These are phyloP conservation scores for Ceramica pisi DNA, from an alignment of 2,888 invertebrate genomes.

Conservation along the genomic window DNA sequence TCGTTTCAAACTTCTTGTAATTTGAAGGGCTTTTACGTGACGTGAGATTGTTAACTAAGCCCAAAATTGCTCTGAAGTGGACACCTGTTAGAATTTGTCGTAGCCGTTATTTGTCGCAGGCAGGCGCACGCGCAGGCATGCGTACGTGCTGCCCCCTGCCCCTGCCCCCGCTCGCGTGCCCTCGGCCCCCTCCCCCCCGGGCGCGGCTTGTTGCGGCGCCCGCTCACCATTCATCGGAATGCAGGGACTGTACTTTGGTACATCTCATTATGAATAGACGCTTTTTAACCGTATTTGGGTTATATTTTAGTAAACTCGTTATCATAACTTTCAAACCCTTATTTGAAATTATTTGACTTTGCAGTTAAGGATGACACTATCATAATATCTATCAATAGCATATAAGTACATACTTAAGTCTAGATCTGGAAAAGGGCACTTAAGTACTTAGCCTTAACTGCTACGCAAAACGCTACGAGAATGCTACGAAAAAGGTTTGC, in stretches of 20 bases:
- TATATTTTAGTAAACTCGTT: slow-evolving; percentile 63
- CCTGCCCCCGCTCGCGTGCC: slow-evolving; percentile 50
- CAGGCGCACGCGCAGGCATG: slow-evolving; percentile 87
- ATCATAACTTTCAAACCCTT: slow-evolving; percentile 50
- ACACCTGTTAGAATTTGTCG: slow-evolving; percentile 86
- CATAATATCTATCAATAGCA: not conserved
- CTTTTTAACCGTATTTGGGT: slow-evolving; percentile 78
- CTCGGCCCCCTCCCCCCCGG: slow-evolving; percentile 51
- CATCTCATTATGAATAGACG: slow-evolving; percentile 82
- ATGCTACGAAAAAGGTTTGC: slow-evolving; percentile 19
- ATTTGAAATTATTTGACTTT: slow-evolving; percentile 26
- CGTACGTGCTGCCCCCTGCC: slow-evolving; percentile 71
- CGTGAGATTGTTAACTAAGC: slow-evolving; percentile 61
- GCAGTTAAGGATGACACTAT: slow-evolving; percentile 5
- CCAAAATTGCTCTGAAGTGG: slow-evolving; percentile 78
- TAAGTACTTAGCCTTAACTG: slow-evolving; percentile 13
- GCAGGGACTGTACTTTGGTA: slow-evolving; percentile 83
- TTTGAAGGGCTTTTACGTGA: slow-evolving; percentile 59
- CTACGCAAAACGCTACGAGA: slow-evolving; percentile 38
- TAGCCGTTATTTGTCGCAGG: slow-evolving; percentile 80
- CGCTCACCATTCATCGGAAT: slow-evolving; percentile 86
- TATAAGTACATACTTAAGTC: not conserved
- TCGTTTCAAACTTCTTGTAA: slow-evolving; percentile 49
- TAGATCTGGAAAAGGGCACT: slow-evolving; percentile 7
- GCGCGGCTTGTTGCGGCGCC: slow-evolving; percentile 67